Base-by-base conservation (phyloP, 2,113 vertebrate genomes). In the Microtus ochrogaster region DNA sequence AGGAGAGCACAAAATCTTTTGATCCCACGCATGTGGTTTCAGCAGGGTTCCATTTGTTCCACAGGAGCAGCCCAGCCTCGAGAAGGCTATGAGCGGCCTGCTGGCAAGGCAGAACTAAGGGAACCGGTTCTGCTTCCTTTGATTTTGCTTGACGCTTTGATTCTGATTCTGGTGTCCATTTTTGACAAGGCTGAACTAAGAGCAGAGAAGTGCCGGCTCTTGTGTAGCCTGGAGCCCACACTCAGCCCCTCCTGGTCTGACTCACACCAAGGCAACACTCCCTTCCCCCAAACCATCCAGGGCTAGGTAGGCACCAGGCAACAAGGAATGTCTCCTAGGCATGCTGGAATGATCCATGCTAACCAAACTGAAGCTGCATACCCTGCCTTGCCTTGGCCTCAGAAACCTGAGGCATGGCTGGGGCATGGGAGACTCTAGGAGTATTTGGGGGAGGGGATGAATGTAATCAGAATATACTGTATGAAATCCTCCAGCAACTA, bases 1-100 rank as follows among this genome's bases (percentile, higher is more conserved):
- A 92, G 24, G 65, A 79, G 89, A 89, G 22, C 41, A 63, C 5
- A 85, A 33, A 84, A 21, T 14, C 44, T 47, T 93, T 84, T 61
- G 44, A 95, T 70, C 44, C 72, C 58, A 84, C 41, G 36, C 70
- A 61, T 0, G 30, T 0, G 30, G 30, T 41, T 92, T 49, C 74
- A 26, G 26, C 61, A 58, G 63, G 65, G 94, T 24, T 91, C 41
- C 0, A 1, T 74, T 44, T 44, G 63, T 19, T 28, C 44, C 24
- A 2, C 9, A 8, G 30, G 52, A 65, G 6, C 19, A 17, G 33
- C 7, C 3, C 2, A n/a, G 68, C 36, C 36, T n/a, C 2, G 14
- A 49, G 41, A 47, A n/a, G 41, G 90, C 30, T 41, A 1, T 33
- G 70, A 76, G 78, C n/a, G 1, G 19, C 87, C 68, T 6, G 30